Percentiles rank a stretch among this genome's conserved stretches.
Evolutionary conservation across 2,888 invertebrate genomes (phyloP).

Genomic region (Ochropleura plecta): DNA sequence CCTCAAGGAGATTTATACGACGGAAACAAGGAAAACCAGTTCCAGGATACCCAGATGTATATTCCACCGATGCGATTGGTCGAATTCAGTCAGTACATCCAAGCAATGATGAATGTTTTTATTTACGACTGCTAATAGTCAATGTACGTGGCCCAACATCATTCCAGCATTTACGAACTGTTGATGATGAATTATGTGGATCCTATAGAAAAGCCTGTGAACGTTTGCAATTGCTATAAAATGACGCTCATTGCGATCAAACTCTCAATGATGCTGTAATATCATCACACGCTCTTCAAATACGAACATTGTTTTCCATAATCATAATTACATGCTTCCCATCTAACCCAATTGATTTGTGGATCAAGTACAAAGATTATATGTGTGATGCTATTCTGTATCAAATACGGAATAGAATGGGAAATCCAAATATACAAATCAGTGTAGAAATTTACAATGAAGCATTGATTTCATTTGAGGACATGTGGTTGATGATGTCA

Average conservation of each 20-base stretch:
- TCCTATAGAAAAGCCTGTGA: constrained; percentile 9
- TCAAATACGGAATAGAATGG: constrained; percentile 34
- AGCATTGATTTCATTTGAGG: constrained; percentile 53
- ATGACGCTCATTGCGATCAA: constrained; percentile 4
- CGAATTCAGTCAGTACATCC: not conserved
- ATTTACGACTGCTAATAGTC: not conserved
- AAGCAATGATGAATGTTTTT: not conserved
- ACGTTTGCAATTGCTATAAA: not conserved
- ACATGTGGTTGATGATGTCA: constrained; percentile 49
- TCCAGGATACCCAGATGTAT: not conserved
- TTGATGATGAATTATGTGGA: not conserved
- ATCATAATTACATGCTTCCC: not conserved
- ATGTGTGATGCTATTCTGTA: constrained; percentile 52
- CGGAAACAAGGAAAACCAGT: constrained; percentile 4
- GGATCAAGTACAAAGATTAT: constrained; percentile 22
- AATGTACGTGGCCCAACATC: constrained; percentile 4
- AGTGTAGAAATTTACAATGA: constrained; percentile 38
- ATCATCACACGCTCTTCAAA: not conserved
- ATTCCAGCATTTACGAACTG: constrained; percentile 5
- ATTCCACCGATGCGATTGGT: constrained; percentile 1
- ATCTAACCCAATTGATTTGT: not conserved
- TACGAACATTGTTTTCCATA: not conserved
- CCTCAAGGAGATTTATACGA: not conserved
- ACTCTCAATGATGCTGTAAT: constrained; percentile 4
- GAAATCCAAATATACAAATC: not conserved